Evolutionary conservation across 1,140 invertebrate genomes (phyloP).

Genomic region (Ruditapes philippinarum): DNA sequence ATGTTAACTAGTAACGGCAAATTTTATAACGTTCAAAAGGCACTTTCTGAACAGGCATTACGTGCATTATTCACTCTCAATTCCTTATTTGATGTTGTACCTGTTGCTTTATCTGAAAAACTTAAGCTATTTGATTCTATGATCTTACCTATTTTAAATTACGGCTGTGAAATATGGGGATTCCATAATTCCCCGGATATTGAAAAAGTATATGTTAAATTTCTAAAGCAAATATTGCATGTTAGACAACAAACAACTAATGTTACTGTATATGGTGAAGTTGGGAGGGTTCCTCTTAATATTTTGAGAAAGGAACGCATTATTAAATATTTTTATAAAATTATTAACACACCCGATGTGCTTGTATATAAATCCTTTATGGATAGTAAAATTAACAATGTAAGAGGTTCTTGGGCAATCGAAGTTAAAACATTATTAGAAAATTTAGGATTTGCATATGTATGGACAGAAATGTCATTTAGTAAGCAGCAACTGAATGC

Average conservation of each 20-base stretch:
- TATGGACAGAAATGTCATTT: not conserved
- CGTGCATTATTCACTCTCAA: not conserved
- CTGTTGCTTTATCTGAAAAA: not conserved
- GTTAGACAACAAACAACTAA: constrained; percentile 18
- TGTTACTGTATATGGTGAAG: not conserved
- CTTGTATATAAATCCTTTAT: not conserved
- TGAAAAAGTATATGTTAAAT: not conserved
- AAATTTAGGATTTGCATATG: no score
- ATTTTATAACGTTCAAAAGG: not conserved
- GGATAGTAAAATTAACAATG: not conserved
- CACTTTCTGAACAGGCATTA: not conserved
- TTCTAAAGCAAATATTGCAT: not conserved
- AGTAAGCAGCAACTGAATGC: no score
- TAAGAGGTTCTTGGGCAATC: not conserved
- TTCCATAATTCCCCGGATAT: not conserved
- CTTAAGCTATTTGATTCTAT: not conserved
- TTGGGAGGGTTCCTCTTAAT: not conserved
- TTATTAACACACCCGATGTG: not conserved
- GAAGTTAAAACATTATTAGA: not conserved
- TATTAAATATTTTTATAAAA: constrained; percentile 21
- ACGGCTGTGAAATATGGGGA: constrained; percentile 1
- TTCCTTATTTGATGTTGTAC: not conserved
- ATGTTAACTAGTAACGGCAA: no score
- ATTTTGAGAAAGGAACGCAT: not conserved
- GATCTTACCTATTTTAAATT: constrained; percentile 4